Evolutionary conservation across 2,113 vertebrate genomes (phyloP).

Genomic region (Gavialis gangeticus): DNA sequence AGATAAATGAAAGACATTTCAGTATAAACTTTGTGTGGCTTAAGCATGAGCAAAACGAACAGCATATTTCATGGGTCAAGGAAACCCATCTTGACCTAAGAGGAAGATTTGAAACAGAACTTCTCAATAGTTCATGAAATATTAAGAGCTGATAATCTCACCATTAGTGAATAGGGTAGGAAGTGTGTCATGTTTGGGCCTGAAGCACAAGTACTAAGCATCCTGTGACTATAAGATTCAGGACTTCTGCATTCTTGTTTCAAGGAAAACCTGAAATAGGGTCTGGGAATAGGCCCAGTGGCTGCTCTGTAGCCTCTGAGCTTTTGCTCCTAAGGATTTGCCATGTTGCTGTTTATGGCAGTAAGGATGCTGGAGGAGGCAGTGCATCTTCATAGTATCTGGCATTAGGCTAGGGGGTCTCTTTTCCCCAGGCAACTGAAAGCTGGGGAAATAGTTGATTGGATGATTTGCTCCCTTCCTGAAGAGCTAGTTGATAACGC

Average conservation of each 20-base stretch:
- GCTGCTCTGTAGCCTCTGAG: neutral
- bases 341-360: neutral
- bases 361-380: neutral
- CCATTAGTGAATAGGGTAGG: neutral
- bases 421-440: neutral
- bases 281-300: neutral
- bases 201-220: neutral
- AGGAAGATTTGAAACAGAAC: neutral
- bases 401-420: neutral
- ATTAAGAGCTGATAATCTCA: neutral
- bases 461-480: neutral
- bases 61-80: neutral
- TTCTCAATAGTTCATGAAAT: neutral
- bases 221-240: neutral
- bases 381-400: neutral
- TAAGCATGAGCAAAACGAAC: neutral
- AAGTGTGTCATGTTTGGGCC: neutral
- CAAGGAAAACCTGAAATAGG: neutral
- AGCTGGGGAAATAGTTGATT: neutral
- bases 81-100: neutral
- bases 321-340: neutral
- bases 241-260: neutral
- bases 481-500: neutral
- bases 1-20: neutral
- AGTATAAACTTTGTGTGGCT: neutral